A percentile compares a stretch with the other conserved stretches of the same genome.
Evolutionary conservation across 2,888 invertebrate species (phyloP).

Genomic region (Onthophagus sagittarius): DNA sequence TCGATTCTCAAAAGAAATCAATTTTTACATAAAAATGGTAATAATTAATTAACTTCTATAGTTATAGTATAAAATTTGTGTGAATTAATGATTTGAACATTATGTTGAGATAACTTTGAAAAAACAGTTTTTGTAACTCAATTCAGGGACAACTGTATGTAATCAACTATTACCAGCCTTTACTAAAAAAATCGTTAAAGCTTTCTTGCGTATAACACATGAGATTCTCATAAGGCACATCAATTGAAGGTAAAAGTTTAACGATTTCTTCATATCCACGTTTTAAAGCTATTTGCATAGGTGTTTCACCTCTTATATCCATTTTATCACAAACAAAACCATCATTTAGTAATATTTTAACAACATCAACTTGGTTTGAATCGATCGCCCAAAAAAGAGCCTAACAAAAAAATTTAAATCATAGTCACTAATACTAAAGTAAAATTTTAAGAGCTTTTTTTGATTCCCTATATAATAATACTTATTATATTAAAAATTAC

Average conservation of each 20-base stretch:
- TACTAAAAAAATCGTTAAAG: constrained; percentile 24
- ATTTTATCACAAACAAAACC: constrained; percentile 52
- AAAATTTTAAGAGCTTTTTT: neutral
- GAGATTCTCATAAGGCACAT: constrained; percentile 31
- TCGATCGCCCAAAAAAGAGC: constrained; percentile 62
- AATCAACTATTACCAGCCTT: constrained; percentile 11
- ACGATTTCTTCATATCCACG: constrained; percentile 53
- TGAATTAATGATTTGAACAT: too few species aligned
- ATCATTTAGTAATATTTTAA: constrained; percentile 53
- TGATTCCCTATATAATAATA: neutral
- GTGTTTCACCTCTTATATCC: constrained; percentile 53
- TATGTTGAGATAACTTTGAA: too few species aligned
- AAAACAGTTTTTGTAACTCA: too few species aligned
- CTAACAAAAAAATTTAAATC: constrained; percentile 45
- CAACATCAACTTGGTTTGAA: constrained; percentile 54
- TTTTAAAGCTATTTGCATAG: constrained; percentile 53
- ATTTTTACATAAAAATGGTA: too few species aligned
- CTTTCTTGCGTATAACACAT: constrained; percentile 16
- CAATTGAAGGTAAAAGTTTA: constrained; percentile 48
- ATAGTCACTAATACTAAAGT: neutral
- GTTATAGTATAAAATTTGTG: too few species aligned
- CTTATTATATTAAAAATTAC: constrained; percentile 45
- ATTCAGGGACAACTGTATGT: too few species aligned
- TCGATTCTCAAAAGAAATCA: too few species aligned
- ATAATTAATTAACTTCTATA: too few species aligned